These are phyloP conservation scores for Caenorhabditis sinica DNA, from an alignment of 2,888 invertebrate genomes.

Conservation along the genomic window DNA sequence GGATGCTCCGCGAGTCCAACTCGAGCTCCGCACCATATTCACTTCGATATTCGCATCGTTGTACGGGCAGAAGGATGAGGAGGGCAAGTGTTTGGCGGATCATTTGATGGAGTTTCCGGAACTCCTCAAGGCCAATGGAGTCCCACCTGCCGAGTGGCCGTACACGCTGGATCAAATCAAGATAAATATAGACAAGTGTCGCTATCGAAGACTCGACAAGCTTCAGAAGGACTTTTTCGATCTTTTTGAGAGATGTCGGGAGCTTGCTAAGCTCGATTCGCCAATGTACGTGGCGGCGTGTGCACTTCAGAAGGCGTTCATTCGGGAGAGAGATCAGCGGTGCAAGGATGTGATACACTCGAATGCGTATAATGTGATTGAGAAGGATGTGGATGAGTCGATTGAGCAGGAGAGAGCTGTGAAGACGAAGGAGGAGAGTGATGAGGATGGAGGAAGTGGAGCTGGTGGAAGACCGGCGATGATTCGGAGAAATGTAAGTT, in stretches of 20 bases:
- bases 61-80: constrained; percentile 97
- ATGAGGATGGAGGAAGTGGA: constrained; percentile 53
- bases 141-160: constrained; percentile 86
- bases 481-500: constrained; percentile 56
- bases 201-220: constrained; percentile 94
- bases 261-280: constrained; percentile 93
- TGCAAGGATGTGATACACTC: constrained; percentile 92
- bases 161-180: constrained; percentile 95
- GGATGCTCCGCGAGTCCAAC: constrained; percentile 81
- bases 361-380: constrained; percentile 90
- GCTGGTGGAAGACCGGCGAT: constrained; percentile 21
- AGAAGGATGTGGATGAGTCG: constrained; percentile 67
- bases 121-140: constrained; percentile 86
- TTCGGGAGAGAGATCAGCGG: constrained; percentile 87
- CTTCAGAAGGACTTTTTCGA: constrained; percentile 93
- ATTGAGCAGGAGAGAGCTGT: constrained; percentile 51
- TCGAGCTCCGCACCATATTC: constrained; percentile 93
- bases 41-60: constrained; percentile 94
- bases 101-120: constrained; percentile 94
- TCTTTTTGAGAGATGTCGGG: constrained; percentile 92
- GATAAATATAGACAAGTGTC: constrained; percentile 91
- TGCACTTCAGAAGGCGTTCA: constrained; percentile 94
- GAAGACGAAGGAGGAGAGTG: constrained; percentile 60
- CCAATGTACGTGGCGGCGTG: constrained; percentile 94
- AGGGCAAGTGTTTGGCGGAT: constrained; percentile 96